Evolutionary conservation across 2,113 vertebrate genomes (phyloP), one percentile per base, ranked within the genome.

Genomic region (Triplophysa rosa): DNA sequence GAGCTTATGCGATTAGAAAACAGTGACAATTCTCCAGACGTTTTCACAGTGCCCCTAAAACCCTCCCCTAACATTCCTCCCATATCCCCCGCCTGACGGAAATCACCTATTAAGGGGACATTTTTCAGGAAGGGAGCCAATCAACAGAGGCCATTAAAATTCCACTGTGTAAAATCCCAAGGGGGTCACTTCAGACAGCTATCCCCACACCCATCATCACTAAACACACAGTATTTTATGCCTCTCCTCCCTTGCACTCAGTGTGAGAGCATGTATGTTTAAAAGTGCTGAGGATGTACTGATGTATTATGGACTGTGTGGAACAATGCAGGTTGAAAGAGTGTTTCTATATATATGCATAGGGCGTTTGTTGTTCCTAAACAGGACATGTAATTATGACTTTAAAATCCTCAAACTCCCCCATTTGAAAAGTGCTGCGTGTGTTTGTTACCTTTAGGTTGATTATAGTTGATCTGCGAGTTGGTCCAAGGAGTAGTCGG

Each of bases 401-500:
- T 26, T 26, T 17, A 17, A 17, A 70, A 8, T 69, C 42, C 42
- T 49, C 24, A 42, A 21, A 24, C 42, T 49, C 67, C 67, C 26
- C 3, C n/a, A 70, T 23, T 24, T 29, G 29, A 16, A 70, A 70
- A 54, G 7, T 17, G 67, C 67, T 52, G 67, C 16, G 16, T 23
- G 29, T 62, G 58, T 49, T 33, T 21, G 33, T 72, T 69, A 87
- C 87, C 85, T 85, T 85, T 88, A 45, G 81, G 69, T 58, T 82
- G 84, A 71, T 86, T 80, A 47, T 80, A 59, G 10, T 65, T 69
- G 40, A 66, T 74, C 71, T 80, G 67, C 19, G 65, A 52, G 37
- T 47, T 71, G 47, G 84, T 79, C 87, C 87, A 88, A 19, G 86
- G 86, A 14, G 87, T 88, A 47, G 84, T 84, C 4, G 87, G 86